Evolutionary conservation across 2,797 vertebrate genomes (phyloP), one percentile per base, ranked within the genome.

Genomic region (Amblyraja radiata): DNA sequence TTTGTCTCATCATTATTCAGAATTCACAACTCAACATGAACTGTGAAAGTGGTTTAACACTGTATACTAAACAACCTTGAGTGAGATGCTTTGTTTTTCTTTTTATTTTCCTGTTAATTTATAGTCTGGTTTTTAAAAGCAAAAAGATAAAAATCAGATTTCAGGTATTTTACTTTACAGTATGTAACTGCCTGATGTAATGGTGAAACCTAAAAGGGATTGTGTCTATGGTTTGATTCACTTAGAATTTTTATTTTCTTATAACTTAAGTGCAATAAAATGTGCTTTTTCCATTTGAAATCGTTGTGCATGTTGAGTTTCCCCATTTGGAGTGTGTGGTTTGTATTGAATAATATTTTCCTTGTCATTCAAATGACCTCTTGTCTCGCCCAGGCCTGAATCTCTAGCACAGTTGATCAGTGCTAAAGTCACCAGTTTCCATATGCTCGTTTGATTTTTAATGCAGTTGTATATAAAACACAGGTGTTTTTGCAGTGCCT

Each of bases 231-330:
- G 97, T 99, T 99, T 99, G 98, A 98, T 99, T 99, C 97, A 99
- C 98, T 99, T 99, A 99, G 98, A 99, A 99, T 99, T 99, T 98
- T 99, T 99, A 99, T 99, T 99, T 99, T 99, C 98, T 99, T 99
- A 99, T 99, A 99, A 99, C 98, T 99, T 99, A 99, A 99, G 99
- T 99, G 99, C 99, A 99, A 99, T 99, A 99, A 99, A 99, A 99
- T 98, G 98, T 99, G 96, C 96, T 97, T 97, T 97, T 97, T 97
- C 97, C 97, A 97, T 97, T 92, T 76, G 90, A 76, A 92, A 92
- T n/a, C 5, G 97, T 97, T 97, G 94, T 95, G 93, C 94, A 96
- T 94, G 95, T 96, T 94, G 95, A 95, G 95, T 93, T 96, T 95
- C 93, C 90, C 71, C 58, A 58, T 93, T 93, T 54, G 90, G 25